phyloP scores from a whole-genome alignment of 2,797 vertebrate species.

The Sparus aurata region DNA sequence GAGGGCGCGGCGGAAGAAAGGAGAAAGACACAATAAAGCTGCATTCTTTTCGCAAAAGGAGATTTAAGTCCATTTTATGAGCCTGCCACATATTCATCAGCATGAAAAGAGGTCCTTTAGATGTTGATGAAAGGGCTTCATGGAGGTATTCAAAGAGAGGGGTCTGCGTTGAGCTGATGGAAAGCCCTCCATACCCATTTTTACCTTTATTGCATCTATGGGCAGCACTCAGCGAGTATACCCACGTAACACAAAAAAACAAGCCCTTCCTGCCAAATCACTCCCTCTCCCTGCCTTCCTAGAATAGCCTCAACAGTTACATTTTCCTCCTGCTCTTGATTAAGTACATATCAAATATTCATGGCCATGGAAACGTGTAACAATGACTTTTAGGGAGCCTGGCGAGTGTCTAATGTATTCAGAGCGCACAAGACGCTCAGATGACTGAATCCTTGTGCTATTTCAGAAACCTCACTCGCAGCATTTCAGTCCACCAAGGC shows the following conservation, averaged over 20 bases:
- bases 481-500: constrained; percentile 67
- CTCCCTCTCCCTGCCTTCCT: constrained; percentile 39
- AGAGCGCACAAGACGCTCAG: constrained; percentile 65
- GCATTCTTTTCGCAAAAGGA: constrained; percentile 70
- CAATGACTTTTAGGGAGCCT: constrained; percentile 71
- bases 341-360: constrained; percentile 77
- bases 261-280: constrained; percentile 46
- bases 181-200: constrained; percentile 57
- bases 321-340: constrained; percentile 75
- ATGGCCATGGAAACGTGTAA: constrained; percentile 76
- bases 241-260: constrained; percentile 44
- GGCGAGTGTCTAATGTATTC: constrained; percentile 75
- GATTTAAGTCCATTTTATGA: constrained; percentile 77
- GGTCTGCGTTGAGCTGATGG: constrained; percentile 72
- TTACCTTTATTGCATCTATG: constrained; percentile 59
- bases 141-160: constrained; percentile 76
- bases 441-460: constrained; percentile 78
- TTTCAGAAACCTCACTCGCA: constrained; percentile 77
- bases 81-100: constrained; percentile 63
- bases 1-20: constrained; percentile 56
- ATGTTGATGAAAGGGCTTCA: constrained; percentile 73
- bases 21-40: constrained; percentile 64
- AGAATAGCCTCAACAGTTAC: constrained; percentile 56
- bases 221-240: constrained; percentile 36
- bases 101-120: constrained; percentile 78